Percentiles rank a stretch among this genome's conserved stretches.
phyloP scores from a whole-genome alignment of 2,797 vertebrate species.

The Danio choprae region DNA sequence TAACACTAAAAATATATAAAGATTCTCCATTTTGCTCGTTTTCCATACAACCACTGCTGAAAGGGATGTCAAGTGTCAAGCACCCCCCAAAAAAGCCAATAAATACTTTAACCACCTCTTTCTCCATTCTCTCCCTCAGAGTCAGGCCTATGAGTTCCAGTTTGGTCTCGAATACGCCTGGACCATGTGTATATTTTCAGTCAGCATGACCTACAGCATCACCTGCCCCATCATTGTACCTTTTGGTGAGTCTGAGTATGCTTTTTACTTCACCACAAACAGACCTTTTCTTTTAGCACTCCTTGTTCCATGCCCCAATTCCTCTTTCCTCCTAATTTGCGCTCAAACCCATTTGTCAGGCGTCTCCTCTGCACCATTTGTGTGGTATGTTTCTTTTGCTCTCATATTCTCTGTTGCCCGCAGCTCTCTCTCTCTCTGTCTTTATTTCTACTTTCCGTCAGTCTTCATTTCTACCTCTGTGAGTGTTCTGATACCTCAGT shows the following conservation, averaged over 20 bases:
- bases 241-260: conserved; percentile 85
- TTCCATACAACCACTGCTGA: background rate
- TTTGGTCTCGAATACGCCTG: conserved; percentile 96
- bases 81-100: background rate
- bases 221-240: conserved; percentile 96
- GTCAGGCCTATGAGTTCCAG: conserved; percentile 94
- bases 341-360: background rate
- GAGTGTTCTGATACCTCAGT: conserved; percentile 22
- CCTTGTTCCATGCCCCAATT: background rate
- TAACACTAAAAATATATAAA: background rate
- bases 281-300: background rate
- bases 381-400: conserved; percentile 6
- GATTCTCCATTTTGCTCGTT: background rate
- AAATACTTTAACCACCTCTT: background rate
- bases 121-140: conserved; percentile 72
- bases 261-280: background rate
- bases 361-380: conserved; percentile 9
- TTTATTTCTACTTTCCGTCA: background rate
- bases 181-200: conserved; percentile 94
- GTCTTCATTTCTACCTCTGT: conserved; percentile 28
- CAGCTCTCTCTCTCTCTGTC: background rate
- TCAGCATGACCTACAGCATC: conserved; percentile 97
- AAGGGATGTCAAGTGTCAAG: background rate
- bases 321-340: background rate
- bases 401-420: conserved; percentile 27